phyloP scores from a whole-genome alignment of 1,140 invertebrate genomes.

The Drosophila murphyi region DNA sequence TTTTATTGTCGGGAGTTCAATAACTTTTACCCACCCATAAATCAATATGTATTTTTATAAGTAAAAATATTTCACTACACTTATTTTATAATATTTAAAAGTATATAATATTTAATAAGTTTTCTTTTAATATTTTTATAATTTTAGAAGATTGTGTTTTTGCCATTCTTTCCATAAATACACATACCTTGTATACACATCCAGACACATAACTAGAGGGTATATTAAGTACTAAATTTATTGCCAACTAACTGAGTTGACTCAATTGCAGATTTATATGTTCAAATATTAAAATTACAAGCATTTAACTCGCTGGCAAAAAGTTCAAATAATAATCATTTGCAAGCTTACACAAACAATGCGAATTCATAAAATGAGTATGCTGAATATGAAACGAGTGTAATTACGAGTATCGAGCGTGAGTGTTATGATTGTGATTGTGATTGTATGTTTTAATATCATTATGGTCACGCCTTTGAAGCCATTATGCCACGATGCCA shows the following conservation, averaged over 20 bases:
- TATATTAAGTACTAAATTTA: slow-evolving; percentile 3
- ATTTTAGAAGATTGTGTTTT: too few species aligned
- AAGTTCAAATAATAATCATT: slow-evolving; percentile 22
- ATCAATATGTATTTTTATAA: background rate
- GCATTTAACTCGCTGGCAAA: slow-evolving; percentile 17
- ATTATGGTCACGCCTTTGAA: slow-evolving; percentile 22
- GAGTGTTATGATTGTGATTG: slow-evolving; percentile 19
- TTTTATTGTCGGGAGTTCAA: background rate
- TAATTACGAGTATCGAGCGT: slow-evolving; percentile 17
- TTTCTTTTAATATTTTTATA: too few species aligned
- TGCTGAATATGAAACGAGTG: slow-evolving; percentile 27
- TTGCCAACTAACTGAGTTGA: slow-evolving; percentile 3
- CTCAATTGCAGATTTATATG: slow-evolving; percentile 13
- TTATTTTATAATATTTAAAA: too few species aligned
- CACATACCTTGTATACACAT: too few species aligned
- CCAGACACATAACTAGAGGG: background rate
- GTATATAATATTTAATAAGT: too few species aligned
- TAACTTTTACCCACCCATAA: background rate
- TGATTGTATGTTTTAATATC: slow-evolving; percentile 38
- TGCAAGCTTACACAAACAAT: slow-evolving; percentile 27
- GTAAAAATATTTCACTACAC: too few species aligned
- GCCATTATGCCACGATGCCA: slow-evolving; percentile 42
- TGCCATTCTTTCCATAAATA: too few species aligned
- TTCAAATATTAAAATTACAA: slow-evolving; percentile 14
- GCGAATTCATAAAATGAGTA: slow-evolving; percentile 5